A percentile compares a stretch with the other conserved stretches of the same genome.
phyloP scores from a whole-genome alignment of 1,140 invertebrate genomes.

The Drosophila athabasca region DNA sequence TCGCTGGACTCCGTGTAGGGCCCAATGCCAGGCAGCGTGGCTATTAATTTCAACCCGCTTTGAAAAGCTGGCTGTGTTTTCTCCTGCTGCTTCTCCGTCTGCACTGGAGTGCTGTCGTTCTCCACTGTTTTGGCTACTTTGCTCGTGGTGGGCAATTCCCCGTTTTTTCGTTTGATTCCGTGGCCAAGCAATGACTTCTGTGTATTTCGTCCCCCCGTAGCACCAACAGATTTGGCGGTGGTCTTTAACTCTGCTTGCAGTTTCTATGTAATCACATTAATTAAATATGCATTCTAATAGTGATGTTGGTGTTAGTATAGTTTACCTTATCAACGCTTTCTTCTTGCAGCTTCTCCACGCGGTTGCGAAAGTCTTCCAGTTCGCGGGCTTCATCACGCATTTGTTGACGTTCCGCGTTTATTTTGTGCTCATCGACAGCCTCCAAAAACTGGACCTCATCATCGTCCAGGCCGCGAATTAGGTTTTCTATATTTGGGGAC shows the following conservation, averaged over 20 bases:
- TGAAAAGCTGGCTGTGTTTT: constrained; percentile 54
- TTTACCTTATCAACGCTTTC: constrained; percentile 87
- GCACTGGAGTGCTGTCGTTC: background rate
- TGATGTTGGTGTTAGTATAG: background rate
- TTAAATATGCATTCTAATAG: background rate
- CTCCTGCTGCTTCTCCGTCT: background rate
- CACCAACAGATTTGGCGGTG: constrained; percentile 54
- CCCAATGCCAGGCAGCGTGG: constrained; percentile 90
- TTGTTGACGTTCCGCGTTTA: constrained; percentile 92
- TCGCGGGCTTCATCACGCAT: constrained; percentile 91
- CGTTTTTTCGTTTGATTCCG: constrained; percentile 86
- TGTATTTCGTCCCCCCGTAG: constrained; percentile 43
- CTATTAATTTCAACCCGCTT: constrained; percentile 87
- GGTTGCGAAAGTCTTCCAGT: constrained; percentile 91
- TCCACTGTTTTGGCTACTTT: constrained; percentile 47
- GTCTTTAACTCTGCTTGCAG: constrained; percentile 69
- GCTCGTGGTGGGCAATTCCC: constrained; percentile 78
- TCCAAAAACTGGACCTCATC: constrained; percentile 97
- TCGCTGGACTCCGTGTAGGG: constrained; percentile 90
- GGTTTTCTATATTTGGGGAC: constrained; percentile 89
- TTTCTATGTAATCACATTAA: constrained; percentile 42
- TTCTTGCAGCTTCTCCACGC: constrained; percentile 91
- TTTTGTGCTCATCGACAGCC: constrained; percentile 92
- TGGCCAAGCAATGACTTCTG: constrained; percentile 72
- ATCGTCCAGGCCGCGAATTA: constrained; percentile 96